A percentile compares a stretch with the other conserved stretches of the same genome.
Evolutionary conservation across 2,113 vertebrate species (phyloP).

Genomic region (Atractosteus spatula): DNA sequence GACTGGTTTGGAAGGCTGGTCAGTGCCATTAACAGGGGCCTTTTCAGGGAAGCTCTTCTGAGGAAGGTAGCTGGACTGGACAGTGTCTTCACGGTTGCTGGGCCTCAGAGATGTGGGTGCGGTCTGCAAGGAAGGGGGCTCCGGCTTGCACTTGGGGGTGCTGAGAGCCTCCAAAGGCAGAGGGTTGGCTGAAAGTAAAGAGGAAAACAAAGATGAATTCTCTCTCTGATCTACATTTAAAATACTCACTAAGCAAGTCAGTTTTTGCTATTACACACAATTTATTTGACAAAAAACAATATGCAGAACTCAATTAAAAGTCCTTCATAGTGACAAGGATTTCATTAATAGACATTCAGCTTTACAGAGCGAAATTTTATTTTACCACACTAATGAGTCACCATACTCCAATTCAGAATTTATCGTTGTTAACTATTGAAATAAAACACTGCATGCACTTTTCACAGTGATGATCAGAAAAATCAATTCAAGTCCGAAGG

Average conservation of each 20-base stretch:
- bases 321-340: too few relatives aligned
- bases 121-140: conserved; percentile 63
- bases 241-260: too few relatives aligned
- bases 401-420: too few relatives aligned
- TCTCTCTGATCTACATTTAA: too few relatives aligned
- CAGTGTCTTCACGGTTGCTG: conserved; percentile 74
- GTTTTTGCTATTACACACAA: too few relatives aligned
- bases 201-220: background rate
- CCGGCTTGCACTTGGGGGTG: conserved; percentile 75
- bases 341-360: too few relatives aligned
- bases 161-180: conserved; percentile 68
- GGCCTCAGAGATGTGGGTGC: conserved; percentile 74
- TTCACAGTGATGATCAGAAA: too few relatives aligned
- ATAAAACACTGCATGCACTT: too few relatives aligned
- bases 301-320: background rate
- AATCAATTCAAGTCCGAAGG: background rate
- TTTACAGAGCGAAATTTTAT: too few relatives aligned
- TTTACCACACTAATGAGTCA: too few relatives aligned
- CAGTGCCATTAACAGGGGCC: conserved; percentile 72
- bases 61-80: conserved; percentile 73
- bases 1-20: conserved; percentile 65
- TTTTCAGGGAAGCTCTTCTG: conserved; percentile 86
- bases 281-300: too few relatives aligned
- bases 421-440: too few relatives aligned
- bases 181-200: conserved; percentile 70